phyloP scores from a whole-genome alignment of 2,888 invertebrate species.

The Drosophila testacea region DNA sequence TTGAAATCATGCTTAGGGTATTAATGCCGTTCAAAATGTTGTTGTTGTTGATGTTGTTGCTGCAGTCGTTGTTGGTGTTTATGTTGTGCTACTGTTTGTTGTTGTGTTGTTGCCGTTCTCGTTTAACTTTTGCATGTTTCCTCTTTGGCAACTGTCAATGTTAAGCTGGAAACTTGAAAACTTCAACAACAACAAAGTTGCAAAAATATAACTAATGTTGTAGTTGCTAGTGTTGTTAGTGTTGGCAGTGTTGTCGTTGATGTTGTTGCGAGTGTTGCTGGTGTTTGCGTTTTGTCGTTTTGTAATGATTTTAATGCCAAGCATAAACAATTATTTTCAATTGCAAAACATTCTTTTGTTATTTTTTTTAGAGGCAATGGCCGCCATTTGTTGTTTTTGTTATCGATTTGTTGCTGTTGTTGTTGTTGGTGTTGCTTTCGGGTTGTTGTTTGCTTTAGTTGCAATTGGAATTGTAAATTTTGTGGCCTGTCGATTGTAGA shows the following conservation, averaged over 20 bases:
- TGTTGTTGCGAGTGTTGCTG: conserved; percentile 28
- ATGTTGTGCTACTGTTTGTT: conserved; percentile 45
- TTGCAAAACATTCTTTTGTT: conserved; percentile 79
- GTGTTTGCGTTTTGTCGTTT: conserved; percentile 64
- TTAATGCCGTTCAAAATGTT: conserved; percentile 21
- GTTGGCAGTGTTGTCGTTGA: conserved; percentile 17
- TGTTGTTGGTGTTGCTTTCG: conserved; percentile 26
- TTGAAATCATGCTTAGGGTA: conserved; percentile 22
- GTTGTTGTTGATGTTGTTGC: conserved; percentile 9
- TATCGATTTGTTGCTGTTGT: conserved; percentile 2
- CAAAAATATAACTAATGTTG: conserved; percentile 30
- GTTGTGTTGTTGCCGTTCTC: conserved; percentile 62
- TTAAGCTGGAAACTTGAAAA: conserved; percentile 76
- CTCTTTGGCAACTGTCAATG: conserved; percentile 77
- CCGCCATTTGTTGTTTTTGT: conserved; percentile 52
- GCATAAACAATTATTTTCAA: conserved; percentile 78
- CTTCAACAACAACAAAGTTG: conserved; percentile 41
- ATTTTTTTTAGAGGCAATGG: conserved; percentile 59
- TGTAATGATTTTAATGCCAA: conserved; percentile 79
- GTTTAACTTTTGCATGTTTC: conserved; percentile 68
- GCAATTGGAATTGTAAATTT: conserved; percentile 66
- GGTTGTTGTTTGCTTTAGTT: conserved; percentile 46
- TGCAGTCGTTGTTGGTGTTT: conserved; percentile 1
- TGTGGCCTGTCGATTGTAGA: conserved; percentile 49
- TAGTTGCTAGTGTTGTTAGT: conserved; percentile 3